phyloP scores from a whole-genome alignment of 2,113 vertebrate species.

The Podiceps cristatus region DNA sequence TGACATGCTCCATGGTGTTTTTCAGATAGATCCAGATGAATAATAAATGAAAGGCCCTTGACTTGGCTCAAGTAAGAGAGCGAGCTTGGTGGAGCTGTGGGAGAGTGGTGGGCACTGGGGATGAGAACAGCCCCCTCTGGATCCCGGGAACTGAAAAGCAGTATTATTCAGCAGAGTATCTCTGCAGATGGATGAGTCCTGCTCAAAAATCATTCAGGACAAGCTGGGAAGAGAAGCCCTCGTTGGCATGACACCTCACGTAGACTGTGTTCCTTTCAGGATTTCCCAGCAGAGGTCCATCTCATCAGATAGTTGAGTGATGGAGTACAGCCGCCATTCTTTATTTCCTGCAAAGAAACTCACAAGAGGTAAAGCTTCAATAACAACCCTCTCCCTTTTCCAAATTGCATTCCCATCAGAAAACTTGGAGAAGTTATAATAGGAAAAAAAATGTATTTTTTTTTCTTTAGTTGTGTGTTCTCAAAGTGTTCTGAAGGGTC shows the following conservation, averaged over 20 bases:
- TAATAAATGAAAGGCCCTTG: background rate
- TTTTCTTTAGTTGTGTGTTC: background rate
- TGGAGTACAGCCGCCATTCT: background rate
- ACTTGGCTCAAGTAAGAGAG: background rate
- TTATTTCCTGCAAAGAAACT: constrained; percentile 4
- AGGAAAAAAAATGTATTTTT: background rate
- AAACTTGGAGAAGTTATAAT: background rate
- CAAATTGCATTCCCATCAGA: constrained; percentile 4
- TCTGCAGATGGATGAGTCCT: background rate
- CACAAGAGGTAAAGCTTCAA: background rate
- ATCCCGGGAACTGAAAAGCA: background rate
- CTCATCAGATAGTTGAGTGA: background rate
- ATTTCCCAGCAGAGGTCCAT: background rate
- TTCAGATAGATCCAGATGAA: background rate
- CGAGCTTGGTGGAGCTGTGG: background rate
- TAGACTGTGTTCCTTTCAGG: background rate
- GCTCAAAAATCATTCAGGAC: background rate
- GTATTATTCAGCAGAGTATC: background rate
- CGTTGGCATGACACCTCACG: background rate
- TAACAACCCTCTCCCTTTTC: background rate
- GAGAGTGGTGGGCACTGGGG: accelerated
- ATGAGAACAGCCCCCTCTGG: background rate
- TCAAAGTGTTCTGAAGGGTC: background rate
- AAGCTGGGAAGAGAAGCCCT: background rate
- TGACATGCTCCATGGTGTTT: background rate